Evolutionary conservation across 1,140 invertebrate species (phyloP).

Genomic region (Cotesia chilonis): DNA sequence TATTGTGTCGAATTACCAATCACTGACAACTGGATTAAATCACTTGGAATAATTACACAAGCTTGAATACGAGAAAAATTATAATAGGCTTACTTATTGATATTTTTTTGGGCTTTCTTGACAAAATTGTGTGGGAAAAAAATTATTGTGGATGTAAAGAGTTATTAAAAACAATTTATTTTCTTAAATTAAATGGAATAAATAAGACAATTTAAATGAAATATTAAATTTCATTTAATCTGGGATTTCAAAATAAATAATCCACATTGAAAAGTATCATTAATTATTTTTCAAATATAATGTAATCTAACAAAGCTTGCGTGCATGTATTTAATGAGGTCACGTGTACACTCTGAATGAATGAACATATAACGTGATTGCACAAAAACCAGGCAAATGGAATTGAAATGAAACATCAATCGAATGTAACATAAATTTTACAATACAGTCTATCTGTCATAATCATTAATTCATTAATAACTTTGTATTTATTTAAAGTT

Average conservation of each 20-base stretch:
- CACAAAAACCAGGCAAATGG: not conserved
- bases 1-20: conserved; percentile 51
- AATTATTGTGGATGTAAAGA: too few species aligned
- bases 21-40: conserved; percentile 51
- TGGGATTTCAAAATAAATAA: too few species aligned
- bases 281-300: too few species aligned
- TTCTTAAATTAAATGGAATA: too few species aligned
- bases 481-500: not conserved
- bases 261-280: too few species aligned
- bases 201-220: too few species aligned
- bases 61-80: conserved; percentile 3
- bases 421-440: not conserved
- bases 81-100: not conserved
- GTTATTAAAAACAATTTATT: too few species aligned
- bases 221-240: too few species aligned
- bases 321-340: not conserved
- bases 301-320: too few species aligned
- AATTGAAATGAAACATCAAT: not conserved
- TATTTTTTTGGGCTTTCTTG: not conserved
- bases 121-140: too few species aligned
- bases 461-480: not conserved
- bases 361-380: too few species aligned
- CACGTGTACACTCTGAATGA: not conserved
- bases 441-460: too few species aligned
- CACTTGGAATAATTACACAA: conserved; percentile 47